Percentiles rank a stretch among this genome's conserved stretches.
Evolutionary conservation across 1,140 invertebrate species (phyloP).

Genomic region (Drosophila ironensis): DNA sequence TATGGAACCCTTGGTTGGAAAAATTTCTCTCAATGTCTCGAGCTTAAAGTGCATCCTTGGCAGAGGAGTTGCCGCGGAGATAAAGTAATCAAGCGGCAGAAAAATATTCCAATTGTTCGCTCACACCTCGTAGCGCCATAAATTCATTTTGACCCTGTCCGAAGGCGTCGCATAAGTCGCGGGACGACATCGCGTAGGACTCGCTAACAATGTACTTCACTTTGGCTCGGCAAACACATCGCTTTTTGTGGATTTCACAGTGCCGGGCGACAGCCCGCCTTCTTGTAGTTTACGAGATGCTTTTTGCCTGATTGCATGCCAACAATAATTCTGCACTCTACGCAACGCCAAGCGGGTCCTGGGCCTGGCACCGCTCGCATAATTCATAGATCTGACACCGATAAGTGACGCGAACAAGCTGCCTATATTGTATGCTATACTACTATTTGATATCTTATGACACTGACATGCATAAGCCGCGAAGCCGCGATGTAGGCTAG

Average conservation of each 20-base stretch:
- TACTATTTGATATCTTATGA: constrained; percentile 12
- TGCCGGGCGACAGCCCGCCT: constrained; percentile 15
- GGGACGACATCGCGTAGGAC: constrained; percentile 42
- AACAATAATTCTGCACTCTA: constrained; percentile 45
- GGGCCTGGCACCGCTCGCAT: constrained; percentile 27
- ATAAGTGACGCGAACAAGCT: constrained; percentile 26
- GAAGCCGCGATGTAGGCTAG: constrained; percentile 5
- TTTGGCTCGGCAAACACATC: not conserved
- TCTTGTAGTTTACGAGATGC: constrained; percentile 47
- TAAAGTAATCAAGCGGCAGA: constrained; percentile 8
- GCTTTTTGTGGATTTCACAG: constrained; percentile 5
- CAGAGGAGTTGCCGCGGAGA: too few relatives aligned
- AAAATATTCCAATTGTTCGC: constrained; percentile 14
- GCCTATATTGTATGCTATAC: too few relatives aligned
- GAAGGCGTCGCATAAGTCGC: constrained; percentile 26
- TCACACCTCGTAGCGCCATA: constrained; percentile 30
- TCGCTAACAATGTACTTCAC: constrained; percentile 44
- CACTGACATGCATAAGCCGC: constrained; percentile 4
- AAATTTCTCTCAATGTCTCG: too few relatives aligned
- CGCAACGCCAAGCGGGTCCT: not conserved
- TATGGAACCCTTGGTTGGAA: too few relatives aligned
- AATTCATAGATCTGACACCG: constrained; percentile 47
- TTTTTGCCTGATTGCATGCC: constrained; percentile 45
- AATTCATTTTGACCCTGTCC: constrained; percentile 26
- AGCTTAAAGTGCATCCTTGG: too few relatives aligned